Conservation (phyloP, 53 echinoderm and acorn worm genomes). For the Apostichopus leukothele region DNA sequence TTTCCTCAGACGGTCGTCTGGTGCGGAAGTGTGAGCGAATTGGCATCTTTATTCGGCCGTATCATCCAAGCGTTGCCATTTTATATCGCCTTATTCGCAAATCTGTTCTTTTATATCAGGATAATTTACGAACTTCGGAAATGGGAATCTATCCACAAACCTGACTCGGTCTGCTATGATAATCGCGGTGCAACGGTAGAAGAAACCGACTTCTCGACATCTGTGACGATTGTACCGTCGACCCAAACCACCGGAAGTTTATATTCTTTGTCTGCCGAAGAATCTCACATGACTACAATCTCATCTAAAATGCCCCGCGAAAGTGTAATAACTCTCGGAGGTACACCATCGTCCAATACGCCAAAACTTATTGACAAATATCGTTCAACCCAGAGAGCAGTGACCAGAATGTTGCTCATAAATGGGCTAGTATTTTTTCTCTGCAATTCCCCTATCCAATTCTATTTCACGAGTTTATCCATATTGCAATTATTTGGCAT, state of each 20-base stretch:
- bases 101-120: neutral
- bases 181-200: too few species aligned
- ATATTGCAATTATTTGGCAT: neutral
- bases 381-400: neutral
- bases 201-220: neutral
- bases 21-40: neutral
- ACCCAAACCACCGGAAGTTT: neutral
- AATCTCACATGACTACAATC: neutral
- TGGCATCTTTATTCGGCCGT: neutral
- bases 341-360: neutral
- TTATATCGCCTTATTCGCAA: neutral
- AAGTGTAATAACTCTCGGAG: neutral
- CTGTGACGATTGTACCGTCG: neutral
- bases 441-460: conserved; percentile 12
- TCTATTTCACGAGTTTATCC: neutral
- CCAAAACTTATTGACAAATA: neutral
- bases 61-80: conserved; percentile 1
- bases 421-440: conserved; percentile 1
- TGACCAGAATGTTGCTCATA: conserved; percentile 13
- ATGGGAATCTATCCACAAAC: neutral
- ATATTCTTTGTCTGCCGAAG: neutral
- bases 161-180: neutral
- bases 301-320: neutral
- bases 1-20: neutral
- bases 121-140: neutral